Percentiles rank a stretch among this genome's conserved stretches.
phyloP scores from a whole-genome alignment of 2,888 invertebrate species.

The Hyles lineata region DNA sequence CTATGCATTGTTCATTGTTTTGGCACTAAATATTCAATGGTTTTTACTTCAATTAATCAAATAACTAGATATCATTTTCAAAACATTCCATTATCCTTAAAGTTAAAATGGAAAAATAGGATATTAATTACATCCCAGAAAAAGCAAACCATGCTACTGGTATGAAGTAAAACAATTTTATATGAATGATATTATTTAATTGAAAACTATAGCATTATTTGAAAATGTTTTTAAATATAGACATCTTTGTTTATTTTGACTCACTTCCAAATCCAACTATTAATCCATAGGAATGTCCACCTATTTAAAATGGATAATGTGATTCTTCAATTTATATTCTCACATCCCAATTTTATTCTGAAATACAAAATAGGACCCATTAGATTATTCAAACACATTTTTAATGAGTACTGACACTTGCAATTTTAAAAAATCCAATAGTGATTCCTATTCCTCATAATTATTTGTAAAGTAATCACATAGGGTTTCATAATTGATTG shows the following conservation, averaged over 20 bases:
- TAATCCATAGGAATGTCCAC: constrained; percentile 25
- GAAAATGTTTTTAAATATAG: background rate
- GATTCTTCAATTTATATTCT: constrained; percentile 4
- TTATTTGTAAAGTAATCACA: too few relatives aligned
- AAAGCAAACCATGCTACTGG: background rate
- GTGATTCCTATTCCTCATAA: background rate
- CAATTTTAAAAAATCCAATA: background rate
- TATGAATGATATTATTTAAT: background rate
- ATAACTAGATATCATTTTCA: too few relatives aligned
- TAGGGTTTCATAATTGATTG: too few relatives aligned
- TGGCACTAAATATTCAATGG: too few relatives aligned
- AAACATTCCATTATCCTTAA: too few relatives aligned
- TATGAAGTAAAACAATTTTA: background rate
- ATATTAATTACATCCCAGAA: background rate
- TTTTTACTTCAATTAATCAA: too few relatives aligned
- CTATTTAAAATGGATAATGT: constrained; percentile 8
- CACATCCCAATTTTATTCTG: constrained; percentile 1
- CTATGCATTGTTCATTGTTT: too few relatives aligned
- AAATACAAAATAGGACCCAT: background rate
- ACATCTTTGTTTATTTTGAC: background rate
- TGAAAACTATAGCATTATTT: too few relatives aligned
- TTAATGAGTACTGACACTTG: background rate
- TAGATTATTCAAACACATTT: background rate
- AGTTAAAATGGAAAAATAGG: too few relatives aligned
- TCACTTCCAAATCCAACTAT: background rate